Evolutionary conservation across 2,797 vertebrate genomes (phyloP).

Genomic region (Micromesistius poutassou): DNA sequence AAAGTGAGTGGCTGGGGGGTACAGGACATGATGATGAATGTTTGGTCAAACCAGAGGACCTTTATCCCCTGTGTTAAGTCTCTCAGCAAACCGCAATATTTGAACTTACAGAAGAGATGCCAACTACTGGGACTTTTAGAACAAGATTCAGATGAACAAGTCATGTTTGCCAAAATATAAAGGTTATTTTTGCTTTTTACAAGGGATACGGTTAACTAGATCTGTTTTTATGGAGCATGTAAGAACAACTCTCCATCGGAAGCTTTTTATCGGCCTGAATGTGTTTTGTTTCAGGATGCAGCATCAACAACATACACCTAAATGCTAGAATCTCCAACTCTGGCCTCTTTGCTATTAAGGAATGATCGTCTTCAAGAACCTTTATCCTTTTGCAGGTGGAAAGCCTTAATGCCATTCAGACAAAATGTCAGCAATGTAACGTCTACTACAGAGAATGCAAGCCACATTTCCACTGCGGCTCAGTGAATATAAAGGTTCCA

Average conservation of each 20-base stretch:
- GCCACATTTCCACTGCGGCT: background rate
- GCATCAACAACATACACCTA: too few species aligned
- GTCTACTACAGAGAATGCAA: background rate
- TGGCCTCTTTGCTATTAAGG: background rate
- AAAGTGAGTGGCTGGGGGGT: background rate
- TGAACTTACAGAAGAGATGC: conserved; percentile 15
- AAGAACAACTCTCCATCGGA: background rate
- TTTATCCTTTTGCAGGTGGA: background rate
- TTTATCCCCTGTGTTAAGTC: conserved; percentile 66
- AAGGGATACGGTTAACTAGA: background rate
- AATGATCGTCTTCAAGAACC: too few species aligned
- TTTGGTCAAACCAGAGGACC: conserved; percentile 30
- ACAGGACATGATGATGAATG: conserved; percentile 14
- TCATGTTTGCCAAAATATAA: background rate
- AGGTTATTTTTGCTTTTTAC: background rate
- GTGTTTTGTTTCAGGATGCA: too few species aligned
- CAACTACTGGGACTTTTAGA: background rate
- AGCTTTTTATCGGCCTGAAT: background rate
- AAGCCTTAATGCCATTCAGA: background rate
- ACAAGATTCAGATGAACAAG: conserved; percentile 4
- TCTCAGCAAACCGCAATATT: conserved; percentile 69
- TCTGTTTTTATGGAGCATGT: background rate
- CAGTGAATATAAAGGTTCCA: background rate
- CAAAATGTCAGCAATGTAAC: background rate
- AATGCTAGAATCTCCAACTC: background rate